Base-by-base conservation (phyloP, 2,888 invertebrate species). In the Sesia bembeciformis region DNA sequence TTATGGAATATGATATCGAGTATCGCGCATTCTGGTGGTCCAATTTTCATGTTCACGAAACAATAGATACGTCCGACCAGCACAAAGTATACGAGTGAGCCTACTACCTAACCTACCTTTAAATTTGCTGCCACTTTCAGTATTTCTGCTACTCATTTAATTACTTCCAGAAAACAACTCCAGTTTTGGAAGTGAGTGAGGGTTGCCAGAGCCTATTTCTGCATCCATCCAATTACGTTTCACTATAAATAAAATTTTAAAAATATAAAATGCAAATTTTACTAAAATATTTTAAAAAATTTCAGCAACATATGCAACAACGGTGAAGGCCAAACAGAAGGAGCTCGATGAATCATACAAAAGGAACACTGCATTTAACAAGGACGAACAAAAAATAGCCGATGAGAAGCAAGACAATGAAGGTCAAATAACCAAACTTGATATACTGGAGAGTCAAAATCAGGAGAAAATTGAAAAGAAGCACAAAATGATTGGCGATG, bases 381-480 rank as follows among this genome's bases (percentile, higher is more conserved):
- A 79, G 59, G 85, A 86, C 51, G 88, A 89, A 58, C 82, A 84
- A 53, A 82, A 81, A 60, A 82, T 85, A 55, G 82, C 81, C 4
- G 85, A 88, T 67, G 85, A 88, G 59, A 86, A 85, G 56, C 79
- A 78, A 42, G 68, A 74, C 3, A 85, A 85, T 62, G 87, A 89
- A 60, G 68, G 78, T n/a, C 86, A 87, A 60, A 81, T 78, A 57
- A 87, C 83, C 59, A 84, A 87, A 62, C 63, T 86, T 6, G 74
- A 81, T 41, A 56, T 89, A 46, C 65, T 90, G 51, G 88, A 89
- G 59, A 84, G 81, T 53, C 90, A 89, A 63, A 86, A 90, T 60
- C 87, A 90, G 60, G 84, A 90, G 58, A 85, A 81, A 63, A 81
- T 90, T 53, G 74, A 83, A 49, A 84, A 78, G 53, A 81, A 81